A percentile compares a stretch with the other conserved stretches of the same genome.
Evolutionary conservation across 1,140 invertebrate genomes (phyloP).

Genomic region (Ridgeia piscesae): DNA sequence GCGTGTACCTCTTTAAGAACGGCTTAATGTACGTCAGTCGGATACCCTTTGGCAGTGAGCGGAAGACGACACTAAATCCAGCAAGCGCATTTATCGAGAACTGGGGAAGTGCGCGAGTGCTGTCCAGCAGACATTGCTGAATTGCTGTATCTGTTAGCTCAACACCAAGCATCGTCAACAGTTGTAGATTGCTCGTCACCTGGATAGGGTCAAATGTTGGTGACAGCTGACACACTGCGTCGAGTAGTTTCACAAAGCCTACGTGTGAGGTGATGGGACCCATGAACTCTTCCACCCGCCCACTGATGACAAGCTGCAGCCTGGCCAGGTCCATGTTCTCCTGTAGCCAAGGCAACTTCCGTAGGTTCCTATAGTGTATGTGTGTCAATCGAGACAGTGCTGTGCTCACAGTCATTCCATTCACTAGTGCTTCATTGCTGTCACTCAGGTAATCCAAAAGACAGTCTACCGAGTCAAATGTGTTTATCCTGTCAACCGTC

Average conservation of each 20-base stretch:
- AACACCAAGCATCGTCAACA: background rate
- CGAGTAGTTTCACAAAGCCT: background rate
- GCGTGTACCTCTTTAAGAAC: background rate
- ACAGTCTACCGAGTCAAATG: background rate
- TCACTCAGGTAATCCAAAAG: background rate
- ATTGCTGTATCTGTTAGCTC: background rate
- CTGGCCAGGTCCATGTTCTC: background rate
- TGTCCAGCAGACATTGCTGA: background rate
- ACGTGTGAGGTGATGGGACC: background rate
- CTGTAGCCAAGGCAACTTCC: background rate
- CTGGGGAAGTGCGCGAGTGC: background rate
- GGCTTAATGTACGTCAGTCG: background rate
- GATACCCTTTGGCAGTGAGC: background rate
- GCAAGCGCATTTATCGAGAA: background rate
- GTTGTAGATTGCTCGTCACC: background rate
- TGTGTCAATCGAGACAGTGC: background rate
- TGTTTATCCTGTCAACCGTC: background rate
- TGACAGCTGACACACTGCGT: background rate
- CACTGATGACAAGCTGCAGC: background rate
- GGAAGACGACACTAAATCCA: background rate
- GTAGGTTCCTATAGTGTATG: background rate
- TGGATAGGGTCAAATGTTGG: background rate
- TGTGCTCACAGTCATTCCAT: background rate
- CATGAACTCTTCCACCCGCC: background rate
- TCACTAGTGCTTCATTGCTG: background rate